A percentile compares a stretch with the other conserved stretches of the same genome.
phyloP scores from a whole-genome alignment of 2,797 vertebrate species.

The Helostoma temminkii region DNA sequence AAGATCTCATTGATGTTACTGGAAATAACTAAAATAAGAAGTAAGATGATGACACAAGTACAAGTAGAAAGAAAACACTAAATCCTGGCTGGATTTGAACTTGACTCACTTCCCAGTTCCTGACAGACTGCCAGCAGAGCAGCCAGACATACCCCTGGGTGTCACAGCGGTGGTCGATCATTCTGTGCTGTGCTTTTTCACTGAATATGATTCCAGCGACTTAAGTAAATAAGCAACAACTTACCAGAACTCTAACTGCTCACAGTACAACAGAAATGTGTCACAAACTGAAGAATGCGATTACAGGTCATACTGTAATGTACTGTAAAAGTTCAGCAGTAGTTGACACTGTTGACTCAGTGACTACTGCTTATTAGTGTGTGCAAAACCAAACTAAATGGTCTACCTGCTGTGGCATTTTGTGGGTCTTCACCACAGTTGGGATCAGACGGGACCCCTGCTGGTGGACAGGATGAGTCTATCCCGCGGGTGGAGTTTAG shows the following conservation, averaged over 20 bases:
- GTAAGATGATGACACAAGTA: not conserved
- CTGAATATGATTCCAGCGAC: rapidly evolving
- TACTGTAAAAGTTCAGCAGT: no score
- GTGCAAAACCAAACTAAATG: not conserved
- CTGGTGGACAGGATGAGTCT: not conserved
- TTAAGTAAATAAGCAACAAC: not conserved
- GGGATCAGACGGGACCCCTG: not conserved
- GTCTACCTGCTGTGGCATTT: constrained; percentile 46
- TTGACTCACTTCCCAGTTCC: constrained; percentile 56
- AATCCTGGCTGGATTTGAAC: not conserved
- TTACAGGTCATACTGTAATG: no score
- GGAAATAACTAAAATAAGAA: not conserved
- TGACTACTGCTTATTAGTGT: not conserved
- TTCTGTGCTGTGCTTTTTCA: not conserved
- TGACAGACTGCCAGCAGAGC: constrained; percentile 7
- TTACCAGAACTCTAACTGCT: constrained; percentile 38
- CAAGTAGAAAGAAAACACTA: not conserved
- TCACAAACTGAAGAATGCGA: not conserved
- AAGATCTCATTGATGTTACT: not conserved
- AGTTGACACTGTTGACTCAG: no score
- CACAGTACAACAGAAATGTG: constrained; percentile 7
- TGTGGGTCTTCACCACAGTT: not conserved
- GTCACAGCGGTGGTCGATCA: not conserved
- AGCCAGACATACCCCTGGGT: not conserved
- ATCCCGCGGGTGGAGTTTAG: not conserved